Conservation (phyloP, 1,140 invertebrate species). For the Drosophila grimshawi region DNA sequence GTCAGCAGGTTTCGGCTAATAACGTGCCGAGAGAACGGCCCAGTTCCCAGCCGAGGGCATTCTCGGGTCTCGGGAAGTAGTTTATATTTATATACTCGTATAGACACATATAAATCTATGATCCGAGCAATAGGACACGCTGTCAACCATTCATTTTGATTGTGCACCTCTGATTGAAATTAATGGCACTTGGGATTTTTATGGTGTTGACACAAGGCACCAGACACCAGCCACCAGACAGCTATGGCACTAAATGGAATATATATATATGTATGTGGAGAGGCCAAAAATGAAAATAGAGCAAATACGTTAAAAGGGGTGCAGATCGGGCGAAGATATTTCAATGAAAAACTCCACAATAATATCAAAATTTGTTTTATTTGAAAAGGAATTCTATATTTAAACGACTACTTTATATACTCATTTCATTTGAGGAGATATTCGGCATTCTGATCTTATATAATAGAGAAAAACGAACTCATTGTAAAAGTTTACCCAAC, state of each 20-base stretch:
- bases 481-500: too few species aligned
- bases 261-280: background rate
- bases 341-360: too few species aligned
- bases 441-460: too few species aligned
- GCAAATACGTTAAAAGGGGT: background rate
- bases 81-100: slow-evolving; percentile 1
- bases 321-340: background rate
- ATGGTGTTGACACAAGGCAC: slow-evolving; percentile 44
- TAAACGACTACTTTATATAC: too few species aligned
- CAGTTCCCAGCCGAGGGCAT: slow-evolving; percentile 22
- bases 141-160: slow-evolving; percentile 61
- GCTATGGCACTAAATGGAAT: slow-evolving; percentile 29
- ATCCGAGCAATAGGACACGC: slow-evolving; percentile 57
- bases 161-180: slow-evolving; percentile 54
- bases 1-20: slow-evolving; percentile 41
- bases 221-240: slow-evolving; percentile 21
- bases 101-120: slow-evolving; percentile 8
- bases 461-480: too few species aligned
- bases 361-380: too few species aligned
- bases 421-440: too few species aligned
- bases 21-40: slow-evolving; percentile 46
- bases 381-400: too few species aligned
- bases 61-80: background rate
- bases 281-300: background rate
- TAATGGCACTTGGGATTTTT: slow-evolving; percentile 55